These are phyloP conservation scores for Epirrita christyi DNA, from an alignment of 2,888 invertebrate species.

Conservation along the genomic window DNA sequence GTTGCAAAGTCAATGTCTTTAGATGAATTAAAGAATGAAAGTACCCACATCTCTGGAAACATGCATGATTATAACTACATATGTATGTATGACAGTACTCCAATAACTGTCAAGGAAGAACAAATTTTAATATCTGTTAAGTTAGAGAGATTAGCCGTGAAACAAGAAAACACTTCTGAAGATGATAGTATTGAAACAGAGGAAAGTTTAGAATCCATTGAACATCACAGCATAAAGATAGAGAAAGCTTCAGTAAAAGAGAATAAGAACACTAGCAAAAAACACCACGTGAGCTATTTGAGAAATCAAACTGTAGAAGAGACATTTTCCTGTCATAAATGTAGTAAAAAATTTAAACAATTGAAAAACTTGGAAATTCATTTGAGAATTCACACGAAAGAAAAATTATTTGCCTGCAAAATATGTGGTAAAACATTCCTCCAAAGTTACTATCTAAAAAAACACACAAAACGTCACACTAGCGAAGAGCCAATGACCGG, in stretches of 20 bases:
- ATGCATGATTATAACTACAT: no score
- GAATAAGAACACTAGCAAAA: no score
- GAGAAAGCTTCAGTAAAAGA: no score
- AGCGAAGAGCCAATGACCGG: no score
- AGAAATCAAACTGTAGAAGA: constrained; percentile 8
- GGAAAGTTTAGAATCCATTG: background rate
- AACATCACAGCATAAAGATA: no score
- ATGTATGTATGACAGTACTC: background rate
- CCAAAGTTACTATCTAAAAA: background rate
- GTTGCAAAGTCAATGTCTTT: no score
- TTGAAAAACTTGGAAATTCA: constrained; percentile 2
- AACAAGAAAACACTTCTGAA: background rate
- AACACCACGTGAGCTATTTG: background rate
- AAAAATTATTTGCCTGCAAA: constrained; percentile 8
- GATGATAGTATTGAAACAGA: background rate
- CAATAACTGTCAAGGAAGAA: background rate
- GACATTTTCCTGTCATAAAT: constrained; percentile 10
- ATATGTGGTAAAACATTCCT: background rate
- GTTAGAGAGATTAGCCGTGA: background rate
- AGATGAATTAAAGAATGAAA: no score
- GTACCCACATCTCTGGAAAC: no score
- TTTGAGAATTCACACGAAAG: constrained; percentile 9
- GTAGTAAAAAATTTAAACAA: constrained; percentile 8
- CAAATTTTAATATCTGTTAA: background rate
- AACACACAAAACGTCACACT: background rate